Base-by-base conservation (phyloP, 2,888 invertebrate species). In the Augiades crinisus region DNA sequence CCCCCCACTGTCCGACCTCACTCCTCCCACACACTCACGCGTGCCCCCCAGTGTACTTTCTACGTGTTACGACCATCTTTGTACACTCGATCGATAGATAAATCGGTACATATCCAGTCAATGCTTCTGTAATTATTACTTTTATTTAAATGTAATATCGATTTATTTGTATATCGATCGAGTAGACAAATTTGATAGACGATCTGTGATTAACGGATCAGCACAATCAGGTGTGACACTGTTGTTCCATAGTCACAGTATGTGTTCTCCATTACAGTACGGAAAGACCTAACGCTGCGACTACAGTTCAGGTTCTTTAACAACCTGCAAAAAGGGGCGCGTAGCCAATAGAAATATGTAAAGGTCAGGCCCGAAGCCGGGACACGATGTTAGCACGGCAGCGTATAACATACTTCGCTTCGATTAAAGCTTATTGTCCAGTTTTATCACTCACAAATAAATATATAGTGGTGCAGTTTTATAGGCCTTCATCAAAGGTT, bases 251-350 rank as follows among this genome's bases (percentile, higher is more conserved):
- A 77, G 76, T 79, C 78, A 81, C 72, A 73, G 68, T 76, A 67
- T 81, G 70, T 85, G 92, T 83, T 50, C 91, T 91, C 90, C 90
- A 90, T 92, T 92, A 86, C 95, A 96, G 96, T 96, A 95, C 95
- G 96, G 94, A 96, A 96, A 96, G 96, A 96, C 92, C 94, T 96
- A 94, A 95, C 95, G 92, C 94, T 96, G 94, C 95, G 96, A 92
- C 95, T 96, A 91, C 95, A 95, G 93, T 96, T 95, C 95, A 94
- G 96, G 93, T 96, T 96, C 94, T 96, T 96, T 95, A 96, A 95
- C 93, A 94, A 94, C 92, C 92, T 94, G 90, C 95, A 95, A 93
- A 95, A 95, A 94, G 92, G 93, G 84, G 94, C 94, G 90, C 93
- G 95, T 92, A 95, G 95, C 92, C 94, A 95, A 93, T 95, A 94